Percentiles rank a stretch among this genome's conserved stretches.
Evolutionary conservation across 2,113 vertebrate genomes (phyloP).

Genomic region (Salvelinus sp.): DNA sequence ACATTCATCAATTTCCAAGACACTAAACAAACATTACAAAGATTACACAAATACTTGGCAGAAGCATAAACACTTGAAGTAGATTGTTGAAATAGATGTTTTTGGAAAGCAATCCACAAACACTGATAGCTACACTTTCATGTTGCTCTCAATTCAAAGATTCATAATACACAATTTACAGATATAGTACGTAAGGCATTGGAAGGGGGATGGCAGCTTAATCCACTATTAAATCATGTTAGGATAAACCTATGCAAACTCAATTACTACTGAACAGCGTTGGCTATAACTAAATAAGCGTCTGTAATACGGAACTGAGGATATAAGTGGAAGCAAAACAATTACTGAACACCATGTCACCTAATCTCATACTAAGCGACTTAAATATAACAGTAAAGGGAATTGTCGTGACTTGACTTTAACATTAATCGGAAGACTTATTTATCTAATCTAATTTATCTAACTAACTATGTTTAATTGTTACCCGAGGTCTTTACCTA

Average conservation of each 20-base stretch:
- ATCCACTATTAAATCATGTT: conserved; percentile 3
- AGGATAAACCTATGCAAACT: not conserved
- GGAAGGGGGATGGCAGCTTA: conserved; percentile 24
- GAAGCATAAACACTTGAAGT: conserved; percentile 23
- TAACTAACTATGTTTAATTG: too few species aligned
- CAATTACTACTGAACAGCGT: not conserved
- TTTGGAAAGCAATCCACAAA: not conserved
- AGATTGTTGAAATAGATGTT: not conserved
- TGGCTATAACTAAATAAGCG: not conserved
- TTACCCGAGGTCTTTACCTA: too few species aligned
- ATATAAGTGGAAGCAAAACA: not conserved
- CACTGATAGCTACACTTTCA: not conserved
- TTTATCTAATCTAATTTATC: too few species aligned
- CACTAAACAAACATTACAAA: conserved; percentile 11
- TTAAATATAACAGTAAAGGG: too few species aligned
- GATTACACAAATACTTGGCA: conserved; percentile 40
- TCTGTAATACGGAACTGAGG: not conserved
- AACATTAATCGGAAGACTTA: too few species aligned
- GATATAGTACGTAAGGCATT: conserved; percentile 40
- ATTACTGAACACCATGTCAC: not conserved
- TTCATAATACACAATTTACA: conserved; percentile 16
- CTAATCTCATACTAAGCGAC: not conserved
- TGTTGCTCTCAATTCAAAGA: conserved; percentile 11
- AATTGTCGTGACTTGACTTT: too few species aligned
- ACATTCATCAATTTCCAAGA: conserved; percentile 7